Percentiles rank a stretch among this genome's conserved stretches.
Evolutionary conservation across 2,888 invertebrate genomes (phyloP).

Genomic region (Monochamus alternatus): DNA sequence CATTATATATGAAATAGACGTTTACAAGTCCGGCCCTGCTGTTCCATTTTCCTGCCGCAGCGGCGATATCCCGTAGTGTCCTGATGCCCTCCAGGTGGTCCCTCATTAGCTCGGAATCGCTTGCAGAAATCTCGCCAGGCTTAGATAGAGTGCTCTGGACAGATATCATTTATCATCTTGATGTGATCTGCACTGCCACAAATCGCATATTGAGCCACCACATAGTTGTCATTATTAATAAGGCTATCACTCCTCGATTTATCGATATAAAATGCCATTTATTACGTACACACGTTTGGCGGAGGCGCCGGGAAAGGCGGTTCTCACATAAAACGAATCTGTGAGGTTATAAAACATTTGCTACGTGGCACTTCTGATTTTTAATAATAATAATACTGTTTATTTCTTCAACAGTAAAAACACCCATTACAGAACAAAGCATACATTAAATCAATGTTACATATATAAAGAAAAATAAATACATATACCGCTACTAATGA

Average conservation of each 20-base stretch:
- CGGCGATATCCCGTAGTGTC: conserved; percentile 41
- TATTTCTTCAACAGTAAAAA: too few relatives aligned
- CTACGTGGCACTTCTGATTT: too few relatives aligned
- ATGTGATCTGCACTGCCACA: conserved; percentile 19
- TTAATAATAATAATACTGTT: too few relatives aligned
- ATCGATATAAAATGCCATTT: conserved; percentile 14
- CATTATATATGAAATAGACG: too few relatives aligned
- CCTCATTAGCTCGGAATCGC: conserved; percentile 45
- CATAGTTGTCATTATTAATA: conserved; percentile 13
- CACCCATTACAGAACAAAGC: too few relatives aligned
- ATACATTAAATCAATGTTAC: too few relatives aligned
- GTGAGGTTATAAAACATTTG: too few relatives aligned
- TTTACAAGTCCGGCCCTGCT: conserved; percentile 1
- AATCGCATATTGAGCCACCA: conserved; percentile 21
- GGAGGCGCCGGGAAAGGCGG: too few relatives aligned
- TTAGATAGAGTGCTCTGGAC: conserved; percentile 38
- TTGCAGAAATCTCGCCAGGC: conserved; percentile 40
- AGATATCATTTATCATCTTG: conserved; percentile 40
- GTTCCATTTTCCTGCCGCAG: conserved; percentile 27
- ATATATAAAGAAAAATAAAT: too few relatives aligned
- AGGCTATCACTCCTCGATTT: neutral
- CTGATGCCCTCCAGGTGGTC: conserved; percentile 41
- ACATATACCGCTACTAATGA: too few relatives aligned
- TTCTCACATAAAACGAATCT: too few relatives aligned
- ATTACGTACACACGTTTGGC: neutral